Evolutionary conservation across 2,888 invertebrate species (phyloP).

Genomic region (Chymomyza amoena): DNA sequence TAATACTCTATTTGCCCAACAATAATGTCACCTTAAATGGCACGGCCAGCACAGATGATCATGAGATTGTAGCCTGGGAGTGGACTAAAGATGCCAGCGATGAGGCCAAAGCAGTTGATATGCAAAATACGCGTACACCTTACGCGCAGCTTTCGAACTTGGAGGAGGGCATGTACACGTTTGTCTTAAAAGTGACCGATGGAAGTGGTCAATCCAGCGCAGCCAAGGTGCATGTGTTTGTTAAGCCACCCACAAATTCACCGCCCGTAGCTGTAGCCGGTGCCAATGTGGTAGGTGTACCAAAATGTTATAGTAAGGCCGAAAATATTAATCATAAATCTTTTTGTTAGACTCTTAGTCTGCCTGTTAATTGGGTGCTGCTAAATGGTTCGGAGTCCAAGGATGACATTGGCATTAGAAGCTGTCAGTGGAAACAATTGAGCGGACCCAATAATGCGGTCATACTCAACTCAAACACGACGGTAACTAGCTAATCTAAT

Average conservation of each 20-base stretch:
- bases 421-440: conserved; percentile 91
- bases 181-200: conserved; percentile 94
- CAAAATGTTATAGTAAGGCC: no score
- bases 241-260: conserved; percentile 92
- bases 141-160: conserved; percentile 92
- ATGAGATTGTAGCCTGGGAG: conserved; percentile 95
- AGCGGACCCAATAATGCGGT: conserved; percentile 84
- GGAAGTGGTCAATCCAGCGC: conserved; percentile 92
- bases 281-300: conserved; percentile 78
- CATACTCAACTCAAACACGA: conserved; percentile 81
- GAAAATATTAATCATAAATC: background rate
- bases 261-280: conserved; percentile 88
- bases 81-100: conserved; percentile 95
- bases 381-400: conserved; percentile 90
- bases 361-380: conserved; percentile 89
- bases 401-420: conserved; percentile 90
- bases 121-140: conserved; percentile 96
- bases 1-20: conserved; percentile 93
- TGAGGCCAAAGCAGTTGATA: conserved; percentile 94
- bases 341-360: conserved; percentile 84
- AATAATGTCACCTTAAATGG: conserved; percentile 93
- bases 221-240: conserved; percentile 94
- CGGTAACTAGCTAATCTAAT: conserved; percentile 65
- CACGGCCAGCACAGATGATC: conserved; percentile 94
- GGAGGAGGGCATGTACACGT: conserved; percentile 96